Evolutionary conservation across 2,113 vertebrate genomes (phyloP).

Genomic region (Sander vitreus): DNA sequence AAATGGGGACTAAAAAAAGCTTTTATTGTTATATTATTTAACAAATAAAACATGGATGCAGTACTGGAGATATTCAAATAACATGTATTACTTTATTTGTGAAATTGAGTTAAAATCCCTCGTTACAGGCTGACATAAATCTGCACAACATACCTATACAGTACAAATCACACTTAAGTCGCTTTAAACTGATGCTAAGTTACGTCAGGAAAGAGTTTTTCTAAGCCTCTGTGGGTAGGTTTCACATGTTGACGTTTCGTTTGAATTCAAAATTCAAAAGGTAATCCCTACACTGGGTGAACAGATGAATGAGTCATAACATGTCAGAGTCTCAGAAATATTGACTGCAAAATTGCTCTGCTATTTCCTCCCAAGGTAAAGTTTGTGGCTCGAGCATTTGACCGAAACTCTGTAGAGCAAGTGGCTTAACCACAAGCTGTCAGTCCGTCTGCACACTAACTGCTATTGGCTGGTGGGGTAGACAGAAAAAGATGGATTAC

Average conservation of each 20-base stretch:
- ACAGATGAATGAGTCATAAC: constrained; percentile 50
- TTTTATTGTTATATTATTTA: background rate
- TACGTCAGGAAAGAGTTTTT: constrained; percentile 37
- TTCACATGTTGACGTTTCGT: constrained; percentile 53
- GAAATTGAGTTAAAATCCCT: background rate
- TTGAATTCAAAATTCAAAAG: constrained; percentile 35
- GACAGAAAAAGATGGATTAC: constrained; percentile 1
- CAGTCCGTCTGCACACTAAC: constrained; percentile 33
- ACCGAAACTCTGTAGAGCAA: constrained; percentile 22
- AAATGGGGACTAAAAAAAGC: background rate
- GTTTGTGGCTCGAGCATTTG: constrained; percentile 23
- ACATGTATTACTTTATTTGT: background rate
- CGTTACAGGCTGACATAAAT: constrained; percentile 23
- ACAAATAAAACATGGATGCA: background rate
- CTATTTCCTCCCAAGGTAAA: constrained; percentile 32
- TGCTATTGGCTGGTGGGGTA: constrained; percentile 8
- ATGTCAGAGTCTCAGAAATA: constrained; percentile 34
- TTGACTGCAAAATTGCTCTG: constrained; percentile 19
- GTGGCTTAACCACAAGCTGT: constrained; percentile 34
- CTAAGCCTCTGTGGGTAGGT: constrained; percentile 31
- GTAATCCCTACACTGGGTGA: constrained; percentile 36
- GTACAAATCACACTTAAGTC: constrained; percentile 24
- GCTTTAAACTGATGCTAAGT: constrained; percentile 32
- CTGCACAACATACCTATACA: constrained; percentile 15
- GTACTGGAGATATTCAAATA: background rate